phyloP scores from a whole-genome alignment of 2,113 vertebrate genomes.

The Butorides virescens region DNA sequence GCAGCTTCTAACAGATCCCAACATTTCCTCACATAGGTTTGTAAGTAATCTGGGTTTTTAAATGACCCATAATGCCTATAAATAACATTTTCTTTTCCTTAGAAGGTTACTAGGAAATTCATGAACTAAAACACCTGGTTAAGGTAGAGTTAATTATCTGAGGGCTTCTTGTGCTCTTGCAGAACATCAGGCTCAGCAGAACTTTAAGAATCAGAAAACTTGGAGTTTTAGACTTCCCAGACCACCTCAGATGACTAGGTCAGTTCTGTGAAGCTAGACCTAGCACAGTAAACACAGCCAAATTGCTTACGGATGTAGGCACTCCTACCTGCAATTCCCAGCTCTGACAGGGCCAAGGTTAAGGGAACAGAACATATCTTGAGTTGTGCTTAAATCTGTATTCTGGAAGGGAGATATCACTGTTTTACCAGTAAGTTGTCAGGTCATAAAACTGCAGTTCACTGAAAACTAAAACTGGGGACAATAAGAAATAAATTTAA shows the following conservation, averaged over 20 bases:
- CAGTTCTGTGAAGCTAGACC: not conserved
- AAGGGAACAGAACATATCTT: not conserved
- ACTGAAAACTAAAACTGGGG: not conserved
- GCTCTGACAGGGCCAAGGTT: not conserved
- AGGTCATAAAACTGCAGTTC: not conserved
- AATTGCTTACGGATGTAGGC: not conserved
- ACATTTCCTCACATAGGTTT: not conserved
- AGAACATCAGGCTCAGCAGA: not conserved
- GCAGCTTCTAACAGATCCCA: not conserved
- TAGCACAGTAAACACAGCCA: not conserved
- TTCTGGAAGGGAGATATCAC: not conserved
- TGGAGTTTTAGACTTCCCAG: not conserved
- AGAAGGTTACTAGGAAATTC: not conserved
- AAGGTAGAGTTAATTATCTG: not conserved
- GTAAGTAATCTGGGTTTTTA: not conserved
- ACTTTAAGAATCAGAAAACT: not conserved
- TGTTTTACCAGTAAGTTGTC: not conserved
- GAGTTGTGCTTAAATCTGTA: not conserved
- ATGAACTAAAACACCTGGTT: not conserved
- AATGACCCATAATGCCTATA: not conserved
- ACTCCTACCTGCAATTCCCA: not conserved
- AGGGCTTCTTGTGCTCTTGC: not conserved
- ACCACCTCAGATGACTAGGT: not conserved
- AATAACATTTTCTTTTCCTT: not conserved
- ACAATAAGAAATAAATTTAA: not conserved